Base-by-base conservation (phyloP, 2,113 vertebrate genomes). In the Atherinomorus stipes region DNA sequence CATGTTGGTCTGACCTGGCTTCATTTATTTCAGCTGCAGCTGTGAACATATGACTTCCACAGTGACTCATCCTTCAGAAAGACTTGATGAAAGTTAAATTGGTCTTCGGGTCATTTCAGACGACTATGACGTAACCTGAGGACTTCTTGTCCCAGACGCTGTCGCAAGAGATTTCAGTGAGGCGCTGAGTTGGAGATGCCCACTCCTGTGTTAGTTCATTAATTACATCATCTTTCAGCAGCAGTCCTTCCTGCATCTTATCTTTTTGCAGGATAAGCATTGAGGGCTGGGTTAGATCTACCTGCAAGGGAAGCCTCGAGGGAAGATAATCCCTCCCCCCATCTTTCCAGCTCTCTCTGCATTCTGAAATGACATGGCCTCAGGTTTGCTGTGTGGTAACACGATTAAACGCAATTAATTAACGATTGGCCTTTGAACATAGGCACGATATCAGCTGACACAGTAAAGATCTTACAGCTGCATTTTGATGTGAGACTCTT, bases 341-440 rank as follows among this genome's bases (percentile, higher is more conserved):
- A 45, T 81, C 57, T n/a, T 23, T 4, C 25, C 38, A 2, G 12
- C 15, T 64, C 19, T 5, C 3, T 54, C 28, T 28, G 31, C 23
- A 16, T 6, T 63, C 38, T 13, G 28, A 71, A 50, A 42, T 65
- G 28, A 51, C 37, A 72, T 52, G 11, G 40, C 25, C 77, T 19
- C 59, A n/a, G 42, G 67, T 79, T 68, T 59, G 15, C 50, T 59
- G 49, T 0, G 5, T 21, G 22, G 16, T 75, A 59, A 57, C 40
- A 25, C 58, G 37, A 80, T 85, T 78, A 81, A 71, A 74, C 18
- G 51, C 40, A 72, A 83, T 73, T 78, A 34, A 76, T 78, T 66
- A 37, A 61, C 12, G 23, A 53, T 28, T 47, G 37, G 61, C 60
- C 59, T 25, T 52, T 74, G 47, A 82, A 75, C 37, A 1, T 37